Percentiles rank a stretch among this genome's conserved stretches.
Conservation (phyloP, 2,797 vertebrate genomes). For the Hyperoplus lanceolatus region DNA sequence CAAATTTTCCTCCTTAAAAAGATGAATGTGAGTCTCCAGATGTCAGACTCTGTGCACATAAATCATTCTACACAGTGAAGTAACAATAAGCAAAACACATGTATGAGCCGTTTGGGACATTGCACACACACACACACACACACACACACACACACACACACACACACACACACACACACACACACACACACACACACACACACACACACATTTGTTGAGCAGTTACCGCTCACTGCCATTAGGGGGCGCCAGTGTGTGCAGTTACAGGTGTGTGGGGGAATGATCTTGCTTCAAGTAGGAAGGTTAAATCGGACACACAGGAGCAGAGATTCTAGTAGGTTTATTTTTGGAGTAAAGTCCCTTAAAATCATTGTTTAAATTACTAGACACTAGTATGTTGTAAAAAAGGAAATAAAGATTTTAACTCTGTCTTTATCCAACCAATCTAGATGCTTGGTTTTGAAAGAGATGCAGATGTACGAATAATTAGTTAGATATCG, state of each 20-base stretch:
- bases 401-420: too few species aligned
- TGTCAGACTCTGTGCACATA: not conserved
- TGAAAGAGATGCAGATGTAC: too few species aligned
- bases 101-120: not conserved
- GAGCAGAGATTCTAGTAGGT: constrained; percentile 4
- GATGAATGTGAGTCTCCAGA: not conserved
- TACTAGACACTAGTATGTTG: too few species aligned
- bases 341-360: not conserved
- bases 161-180: too few species aligned
- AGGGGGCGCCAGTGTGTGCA: constrained; percentile 55
- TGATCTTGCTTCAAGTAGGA: constrained; percentile 27
- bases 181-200: too few species aligned
- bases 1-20: not conserved
- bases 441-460: too few species aligned
- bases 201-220: not conserved
- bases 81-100: not conserved
- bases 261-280: not conserved
- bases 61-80: not conserved
- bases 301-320: constrained; percentile 70
- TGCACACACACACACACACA: not conserved
- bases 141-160: too few species aligned
- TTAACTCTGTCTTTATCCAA: too few species aligned
- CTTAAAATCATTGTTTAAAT: not conserved
- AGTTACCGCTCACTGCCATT: constrained; percentile 45
- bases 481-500: too few species aligned